Evolutionary conservation across 2,888 invertebrate species (phyloP), one percentile per base, ranked within the genome.

Genomic region (Melipona beecheii): DNA sequence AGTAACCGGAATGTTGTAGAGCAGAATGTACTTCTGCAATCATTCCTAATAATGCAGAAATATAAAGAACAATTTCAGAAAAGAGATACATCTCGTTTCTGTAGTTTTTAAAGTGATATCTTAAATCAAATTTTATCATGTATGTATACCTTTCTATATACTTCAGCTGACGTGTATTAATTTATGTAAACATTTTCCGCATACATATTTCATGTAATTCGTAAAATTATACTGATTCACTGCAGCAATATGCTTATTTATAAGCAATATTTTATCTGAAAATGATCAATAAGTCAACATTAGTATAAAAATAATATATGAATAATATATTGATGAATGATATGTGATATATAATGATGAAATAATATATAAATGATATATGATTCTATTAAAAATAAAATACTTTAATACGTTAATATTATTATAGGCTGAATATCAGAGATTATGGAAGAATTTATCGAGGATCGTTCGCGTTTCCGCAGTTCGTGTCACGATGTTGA

Each of bases 251-350:
- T 56, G n/a, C n/a, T 56, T n/a, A 13, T 56, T 43, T n/a, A 62
- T 19, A 27, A 62, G 9, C 24, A 17, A 24, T 43, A 43, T 9
- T 43, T 43, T 43, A 43, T 43, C 43, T 43, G 9, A 43, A 36
- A 43, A 43, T 43, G 9, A 43, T 43, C 9, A 11, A 31, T 27
- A 60, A 17, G 73, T 64, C 58, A 69, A 54, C 52, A 74, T 52
- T 70, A 60, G 72, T 78, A 78, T 24, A 84, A 78, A 81, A 76
- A 69, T 73, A 27, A 52, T 60, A 49, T 15, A 15, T n/a, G 15
- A n/a, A 56, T 56, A 5, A 43, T 43, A 43, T 9, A 43, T 36
- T 36, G 36, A 31, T 43, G 9, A 43, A 43, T 43, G 43, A 43
- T 43, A 36, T 36, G 6, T 36, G 3, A 36, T 31, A 43, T 36